Evolutionary conservation across 2,888 invertebrate species (phyloP).

Genomic region (Aproaerema taeniolella): DNA sequence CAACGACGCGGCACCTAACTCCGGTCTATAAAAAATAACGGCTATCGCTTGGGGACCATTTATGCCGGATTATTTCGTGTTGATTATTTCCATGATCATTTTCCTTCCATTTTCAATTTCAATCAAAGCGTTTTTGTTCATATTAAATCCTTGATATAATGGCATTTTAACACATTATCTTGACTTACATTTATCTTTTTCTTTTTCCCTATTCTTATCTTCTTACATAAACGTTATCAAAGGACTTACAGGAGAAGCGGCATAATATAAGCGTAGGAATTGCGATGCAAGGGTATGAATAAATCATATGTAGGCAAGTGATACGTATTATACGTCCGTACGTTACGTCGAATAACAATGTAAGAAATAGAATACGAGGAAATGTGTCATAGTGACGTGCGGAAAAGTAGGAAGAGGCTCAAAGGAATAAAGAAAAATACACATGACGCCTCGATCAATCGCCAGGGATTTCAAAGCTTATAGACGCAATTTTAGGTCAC

Average conservation of each 20-base stretch:
- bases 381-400: slow-evolving; percentile 15
- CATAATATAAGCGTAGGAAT: too few species aligned
- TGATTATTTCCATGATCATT: slow-evolving; percentile 5
- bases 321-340: slow-evolving; percentile 13
- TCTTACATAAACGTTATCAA: too few species aligned
- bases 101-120: too few species aligned
- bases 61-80: background rate
- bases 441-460: background rate
- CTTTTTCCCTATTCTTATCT: too few species aligned
- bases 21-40: slow-evolving; percentile 53
- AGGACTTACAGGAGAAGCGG: too few species aligned
- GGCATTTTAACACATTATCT: too few species aligned
- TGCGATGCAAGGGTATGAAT: slow-evolving; percentile 20
- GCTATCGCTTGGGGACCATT: slow-evolving; percentile 23
- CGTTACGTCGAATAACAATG: slow-evolving; percentile 23
- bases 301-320: slow-evolving; percentile 23
- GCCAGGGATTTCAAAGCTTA: background rate
- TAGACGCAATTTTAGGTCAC: slow-evolving; percentile 1
- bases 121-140: too few species aligned
- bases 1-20: slow-evolving; percentile 26
- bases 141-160: too few species aligned
- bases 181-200: too few species aligned
- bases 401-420: slow-evolving; percentile 3
- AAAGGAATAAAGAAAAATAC: slow-evolving; percentile 3
- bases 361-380: slow-evolving; percentile 20